phyloP scores from a whole-genome alignment of 2,888 invertebrate genomes.

The Pantelozetes paolii region DNA sequence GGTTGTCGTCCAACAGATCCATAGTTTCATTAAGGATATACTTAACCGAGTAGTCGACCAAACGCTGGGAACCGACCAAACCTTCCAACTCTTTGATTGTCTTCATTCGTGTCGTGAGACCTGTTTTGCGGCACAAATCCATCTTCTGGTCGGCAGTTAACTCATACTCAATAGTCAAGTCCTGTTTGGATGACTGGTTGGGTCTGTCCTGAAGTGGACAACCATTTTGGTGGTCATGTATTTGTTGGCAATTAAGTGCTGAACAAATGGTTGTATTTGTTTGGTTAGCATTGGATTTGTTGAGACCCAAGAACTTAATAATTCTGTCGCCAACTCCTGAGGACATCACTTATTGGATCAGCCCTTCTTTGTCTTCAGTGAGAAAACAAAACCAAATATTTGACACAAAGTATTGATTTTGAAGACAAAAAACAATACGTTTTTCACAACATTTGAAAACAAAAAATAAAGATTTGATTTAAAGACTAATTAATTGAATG shows the following conservation, averaged over 20 bases:
- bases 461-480: neutral
- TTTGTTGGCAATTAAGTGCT: neutral
- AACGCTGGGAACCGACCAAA: neutral
- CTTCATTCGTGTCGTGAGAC: neutral
- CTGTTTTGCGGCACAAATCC: constrained; percentile 5
- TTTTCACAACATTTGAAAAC: neutral
- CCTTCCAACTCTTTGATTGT: constrained; percentile 12
- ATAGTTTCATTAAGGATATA: constrained; percentile 26
- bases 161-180: neutral
- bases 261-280: neutral
- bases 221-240: neutral
- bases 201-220: neutral
- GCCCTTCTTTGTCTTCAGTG: neutral
- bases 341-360: neutral
- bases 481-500: neutral
- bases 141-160: neutral
- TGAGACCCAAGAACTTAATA: constrained; percentile 20
- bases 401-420: no score
- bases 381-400: neutral
- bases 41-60: constrained; percentile 19
- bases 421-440: neutral
- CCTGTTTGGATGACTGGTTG: neutral
- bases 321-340: constrained; percentile 19
- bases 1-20: constrained; percentile 33
- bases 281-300: neutral